Evolutionary conservation across 2,888 invertebrate species (phyloP), one percentile per base, ranked within the genome.

Genomic region (Phoronis australis): DNA sequence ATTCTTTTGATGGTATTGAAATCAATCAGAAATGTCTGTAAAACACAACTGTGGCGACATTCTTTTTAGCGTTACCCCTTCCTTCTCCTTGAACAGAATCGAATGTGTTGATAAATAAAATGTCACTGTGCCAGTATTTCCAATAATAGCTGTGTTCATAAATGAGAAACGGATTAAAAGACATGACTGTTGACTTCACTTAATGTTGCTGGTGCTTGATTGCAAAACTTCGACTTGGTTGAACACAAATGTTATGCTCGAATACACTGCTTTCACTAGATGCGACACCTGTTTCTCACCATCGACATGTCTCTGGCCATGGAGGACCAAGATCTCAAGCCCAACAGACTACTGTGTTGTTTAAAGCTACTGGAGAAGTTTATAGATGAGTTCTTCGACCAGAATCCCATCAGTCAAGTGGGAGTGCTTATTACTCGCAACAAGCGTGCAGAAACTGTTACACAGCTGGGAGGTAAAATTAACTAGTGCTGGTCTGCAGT

Each of bases 381-480:
- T 76, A 85, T 99, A 51, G 90, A 94, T 64, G 95, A 96, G 75
- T 99, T 90, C 74, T 96, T 97, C 77, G 96, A 97, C 78, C 94
- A 96, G 77, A 99, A 99, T 79, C 99, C 99, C 9, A 88, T 99
- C 47, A 95, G 96, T 72, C 99, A 99, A 78, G 80, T 99, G 57
- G 97, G 97, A 23, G 80, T 99, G 35, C 87, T 99, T 56, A 81
- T 86, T 9, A 87, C 94, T 69, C 87, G 88, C 68, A 94, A 94
- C 71, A 97, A 97, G 77, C 82, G 93, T 61, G 93, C 95, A 1
- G 96, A 97, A 70, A 91, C 88, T 78, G 79, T 95, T 3, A 87
- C 89, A 40, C 93, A 95, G 59, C 80, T 99, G 35, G 88, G 90
- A 54, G 96, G 96, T 62, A 89, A n/a, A n/a, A n/a, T n/a, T n/a